phyloP scores from a whole-genome alignment of 2,113 vertebrate species.

The Python bivittatus region DNA sequence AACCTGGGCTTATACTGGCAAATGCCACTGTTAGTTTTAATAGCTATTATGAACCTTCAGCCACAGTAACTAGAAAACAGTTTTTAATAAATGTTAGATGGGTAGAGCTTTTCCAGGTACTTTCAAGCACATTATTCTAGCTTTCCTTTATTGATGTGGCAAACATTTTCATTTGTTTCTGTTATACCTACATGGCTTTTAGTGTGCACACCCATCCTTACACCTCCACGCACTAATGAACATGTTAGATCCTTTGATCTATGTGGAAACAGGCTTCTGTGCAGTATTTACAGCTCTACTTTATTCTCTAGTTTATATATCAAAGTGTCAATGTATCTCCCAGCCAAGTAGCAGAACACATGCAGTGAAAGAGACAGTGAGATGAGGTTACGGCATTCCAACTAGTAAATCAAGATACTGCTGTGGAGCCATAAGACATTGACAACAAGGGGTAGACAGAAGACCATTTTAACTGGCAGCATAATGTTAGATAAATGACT shows the following conservation, averaged over 20 bases:
- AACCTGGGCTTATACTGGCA: conserved; percentile 40
- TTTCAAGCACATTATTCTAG: conserved; percentile 16
- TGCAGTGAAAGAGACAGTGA: conserved; percentile 58
- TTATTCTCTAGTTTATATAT: conserved; percentile 56
- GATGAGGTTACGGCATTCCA: conserved; percentile 43
- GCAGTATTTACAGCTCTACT: conserved; percentile 53
- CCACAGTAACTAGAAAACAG: not conserved
- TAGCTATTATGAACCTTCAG: conserved; percentile 45
- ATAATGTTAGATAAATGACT: conserved; percentile 53
- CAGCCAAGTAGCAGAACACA: conserved; percentile 61
- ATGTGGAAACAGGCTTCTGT: conserved; percentile 28
- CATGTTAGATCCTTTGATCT: conserved; percentile 33
- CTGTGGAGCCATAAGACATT: conserved; percentile 50
- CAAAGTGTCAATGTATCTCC: conserved; percentile 61
- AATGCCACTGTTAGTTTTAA: conserved; percentile 37
- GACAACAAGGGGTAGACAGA: conserved; percentile 64
- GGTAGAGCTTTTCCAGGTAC: conserved; percentile 44
- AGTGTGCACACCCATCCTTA: conserved; percentile 4
- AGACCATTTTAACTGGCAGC: conserved; percentile 62
- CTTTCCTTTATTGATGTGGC: conserved; percentile 51
- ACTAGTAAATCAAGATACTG: conserved; percentile 55
- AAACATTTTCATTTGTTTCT: conserved; percentile 12
- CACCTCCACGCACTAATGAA: not conserved
- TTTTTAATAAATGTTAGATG: conserved; percentile 10
- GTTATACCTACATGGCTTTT: rapidly evolving